Base-by-base conservation (phyloP, 1,140 invertebrate species). In the Polyergus mexicanus region DNA sequence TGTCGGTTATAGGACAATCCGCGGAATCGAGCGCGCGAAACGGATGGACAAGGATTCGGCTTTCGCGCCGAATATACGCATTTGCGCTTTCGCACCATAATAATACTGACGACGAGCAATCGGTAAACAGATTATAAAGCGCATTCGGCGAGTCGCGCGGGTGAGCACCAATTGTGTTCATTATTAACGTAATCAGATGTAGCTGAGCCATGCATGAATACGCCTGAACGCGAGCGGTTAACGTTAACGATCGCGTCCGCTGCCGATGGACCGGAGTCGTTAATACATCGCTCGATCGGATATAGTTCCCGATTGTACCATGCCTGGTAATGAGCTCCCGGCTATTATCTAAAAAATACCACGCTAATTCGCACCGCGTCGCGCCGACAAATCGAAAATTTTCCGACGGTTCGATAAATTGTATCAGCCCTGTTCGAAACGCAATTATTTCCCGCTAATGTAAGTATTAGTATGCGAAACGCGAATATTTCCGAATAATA, bases 101-200 rank as follows among this genome's bases (percentile, higher is more conserved):
- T 51, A 80, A 60, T 28, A 62, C 35, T 32, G 7, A n/a, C 54
- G 72, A 54, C 74, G 74, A 56, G 58, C 47, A 66, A 74, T 60
- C 69, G 74, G 69, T 81, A 88, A 89, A 88, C 62, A 83, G 87
- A 86, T 89, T 89, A 89, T 89, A 89, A 74, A 89, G 85, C 87
- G 69, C 51, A 28, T 86, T 86, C 75, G 65, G 28, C 54, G 86
- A 75, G 86, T 88, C 86, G 86, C 74, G 88, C 87, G 85, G 87
- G 81, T 85, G 88, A 89, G 56, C 81, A 66, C 75, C 88, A 80
- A 88, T 88, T 88, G 86, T 71, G 86, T 88, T 85, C 84, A 58
- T 89, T 88, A 89, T 88, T 86, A 88, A 89, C 81, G 87, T 88
- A 89, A 89, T 89, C 84, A 76, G 83, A 56, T 89, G 84, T 87